Percentiles rank a stretch among this genome's conserved stretches.
phyloP scores from a whole-genome alignment of 1,140 invertebrate species.

The Solen grandis region DNA sequence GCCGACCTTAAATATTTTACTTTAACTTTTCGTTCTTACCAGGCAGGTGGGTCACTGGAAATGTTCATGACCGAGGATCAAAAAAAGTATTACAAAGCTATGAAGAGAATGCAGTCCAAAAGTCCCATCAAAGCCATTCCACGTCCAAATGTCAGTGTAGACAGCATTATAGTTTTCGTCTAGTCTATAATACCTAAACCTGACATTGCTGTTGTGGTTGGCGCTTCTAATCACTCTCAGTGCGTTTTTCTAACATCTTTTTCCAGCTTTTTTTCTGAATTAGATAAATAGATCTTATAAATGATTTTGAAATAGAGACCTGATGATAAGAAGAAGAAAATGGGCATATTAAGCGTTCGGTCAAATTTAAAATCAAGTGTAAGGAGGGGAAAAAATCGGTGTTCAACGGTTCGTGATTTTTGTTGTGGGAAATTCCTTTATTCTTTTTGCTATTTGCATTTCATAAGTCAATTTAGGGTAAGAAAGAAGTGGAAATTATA shows the following conservation, averaged over 20 bases:
- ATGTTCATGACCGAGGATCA: slow-evolving; percentile 99
- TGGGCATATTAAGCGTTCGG: too few relatives aligned
- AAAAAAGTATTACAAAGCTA: slow-evolving; percentile 99
- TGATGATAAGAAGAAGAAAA: too few relatives aligned
- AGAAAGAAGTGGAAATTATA: too few relatives aligned
- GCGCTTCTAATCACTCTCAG: slow-evolving; percentile 12
- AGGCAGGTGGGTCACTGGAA: slow-evolving; percentile 96
- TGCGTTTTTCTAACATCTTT: not conserved
- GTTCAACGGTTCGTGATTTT: too few relatives aligned
- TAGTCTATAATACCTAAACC: slow-evolving; percentile 34
- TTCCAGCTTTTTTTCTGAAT: too few relatives aligned
- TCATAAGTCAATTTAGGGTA: too few relatives aligned
- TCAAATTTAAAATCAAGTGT: too few relatives aligned
- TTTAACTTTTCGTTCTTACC: slow-evolving; percentile 13
- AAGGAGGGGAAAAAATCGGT: too few relatives aligned
- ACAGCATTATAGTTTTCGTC: not conserved
- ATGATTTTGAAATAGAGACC: too few relatives aligned
- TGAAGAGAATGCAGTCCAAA: slow-evolving; percentile 99
- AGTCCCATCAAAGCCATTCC: slow-evolving; percentile 99
- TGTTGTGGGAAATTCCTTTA: too few relatives aligned
- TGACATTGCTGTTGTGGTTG: slow-evolving; percentile 38
- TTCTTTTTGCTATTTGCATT: too few relatives aligned
- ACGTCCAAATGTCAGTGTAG: slow-evolving; percentile 86
- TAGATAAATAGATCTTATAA: too few relatives aligned
- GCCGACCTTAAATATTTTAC: not conserved